Base-by-base conservation (phyloP, 2,113 vertebrate species). In the Eurystomus gularis region DNA sequence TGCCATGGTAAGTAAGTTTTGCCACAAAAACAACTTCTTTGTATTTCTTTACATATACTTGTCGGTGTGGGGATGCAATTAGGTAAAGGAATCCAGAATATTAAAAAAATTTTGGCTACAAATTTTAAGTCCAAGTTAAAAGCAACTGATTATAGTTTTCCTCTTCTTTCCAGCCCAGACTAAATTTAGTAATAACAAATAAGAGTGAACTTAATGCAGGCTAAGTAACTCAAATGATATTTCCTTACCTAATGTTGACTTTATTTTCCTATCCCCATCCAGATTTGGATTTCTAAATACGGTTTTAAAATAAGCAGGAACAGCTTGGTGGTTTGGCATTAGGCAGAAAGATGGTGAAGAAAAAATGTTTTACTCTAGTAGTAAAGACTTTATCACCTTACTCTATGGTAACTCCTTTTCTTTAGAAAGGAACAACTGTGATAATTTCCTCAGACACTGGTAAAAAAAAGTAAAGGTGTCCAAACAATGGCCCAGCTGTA, bases 121-220 rank as follows among this genome's bases (percentile, higher is more conserved):
- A 11, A 58, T 88, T 75, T 83, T 52, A 58, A 86, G 52, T 75
- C 68, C 2, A 7, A 90, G 44, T 82, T 93, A 94, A 95, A 96
- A 94, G 69, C 42, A 84, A 84, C 60, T 64, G 37, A 85, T 89
- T 94, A 79, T 87, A 89, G 49, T 69, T 69, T 86, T 92, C 39
- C 33, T 86, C 35, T 81, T 55, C 48, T 79, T 77, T 86, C 57
- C 80, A 91, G 48, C 48, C 64, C 72, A 35, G 25, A 88, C 42
- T 93, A 90, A 92, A 92, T 86, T 83, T 84, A 92, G 69, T 64
- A 92, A 93, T 94, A 88, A 93, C 68, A 97, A 96, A 88, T 71
- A 94, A 92, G 55, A 60, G 35, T 92, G 76, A 95, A 64, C n/a
- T 40, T 57, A 78, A 49, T 71, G 65, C 76, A 95, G 90, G 82